These are phyloP conservation scores for Aporrectodea caliginosa DNA, from an alignment of 1,140 invertebrate species.

Conservation along the genomic window DNA sequence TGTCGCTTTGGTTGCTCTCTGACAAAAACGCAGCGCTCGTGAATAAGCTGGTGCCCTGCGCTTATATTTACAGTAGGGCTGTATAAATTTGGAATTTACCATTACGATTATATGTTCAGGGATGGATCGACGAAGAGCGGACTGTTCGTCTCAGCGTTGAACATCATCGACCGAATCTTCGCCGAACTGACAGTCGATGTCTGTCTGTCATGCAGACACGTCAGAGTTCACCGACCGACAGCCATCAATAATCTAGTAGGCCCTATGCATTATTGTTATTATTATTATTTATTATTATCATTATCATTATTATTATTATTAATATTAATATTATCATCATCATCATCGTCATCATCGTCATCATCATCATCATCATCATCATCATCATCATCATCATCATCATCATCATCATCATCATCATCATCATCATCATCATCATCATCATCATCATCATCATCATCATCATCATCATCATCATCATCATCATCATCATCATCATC, in stretches of 20 bases:
- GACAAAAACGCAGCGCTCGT: too few species aligned
- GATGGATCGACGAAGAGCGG: background rate
- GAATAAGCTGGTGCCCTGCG: too few species aligned
- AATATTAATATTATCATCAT: constrained; percentile 7
- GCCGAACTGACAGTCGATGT: background rate
- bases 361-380: constrained; percentile 36
- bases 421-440: constrained; percentile 32
- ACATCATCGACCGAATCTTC: background rate
- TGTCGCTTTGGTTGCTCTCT: too few species aligned
- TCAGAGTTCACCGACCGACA: background rate
- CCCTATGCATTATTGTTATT: too few species aligned
- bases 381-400: constrained; percentile 36
- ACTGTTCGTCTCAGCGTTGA: background rate
- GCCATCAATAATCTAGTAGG: background rate
- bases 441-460: constrained; percentile 31
- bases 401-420: constrained; percentile 34
- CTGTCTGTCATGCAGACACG: background rate
- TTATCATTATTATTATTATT: too few species aligned
- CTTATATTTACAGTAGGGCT: too few species aligned
- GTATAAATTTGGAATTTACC: too few species aligned
- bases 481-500: constrained; percentile 28
- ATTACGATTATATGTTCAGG: too few species aligned
- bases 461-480: constrained; percentile 33
- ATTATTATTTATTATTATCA: too few species aligned
- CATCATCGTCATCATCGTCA: constrained; percentile 30